Base-by-base conservation (phyloP, 2,888 invertebrate genomes). In the Meteorus colon region DNA sequence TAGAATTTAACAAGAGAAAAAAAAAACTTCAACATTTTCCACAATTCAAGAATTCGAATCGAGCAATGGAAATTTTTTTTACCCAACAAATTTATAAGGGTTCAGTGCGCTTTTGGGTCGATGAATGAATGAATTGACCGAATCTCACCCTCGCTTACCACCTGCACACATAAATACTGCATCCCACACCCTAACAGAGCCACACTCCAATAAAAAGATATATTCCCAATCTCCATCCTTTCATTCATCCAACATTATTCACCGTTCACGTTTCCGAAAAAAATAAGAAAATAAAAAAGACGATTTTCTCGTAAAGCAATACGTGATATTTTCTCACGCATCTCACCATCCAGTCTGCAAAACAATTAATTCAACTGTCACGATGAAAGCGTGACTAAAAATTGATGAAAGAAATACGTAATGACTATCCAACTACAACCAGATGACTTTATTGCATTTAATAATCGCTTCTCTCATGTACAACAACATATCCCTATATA, bases 1-100 rank as follows among this genome's bases (percentile, higher is more conserved):
- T 82, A 82, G 83, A 83, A 83, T 85, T 85, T 86, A 85, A 81
- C 27, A 60, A 60, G 41, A 77, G 86, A 84, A 74, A 27, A 60
- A 37, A 77, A 86, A 84, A 41, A 41, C 12, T 41, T 85, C 83
- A 81, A 84, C 82, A 86, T 82, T 84, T 79, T 69, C 75, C 66
- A 55, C 63, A 75, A 73, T 80, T 79, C 75, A 75, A 78, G 78
- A 24, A 81, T 82, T 78, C 74, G 81, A 82, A 85, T 84, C 78
- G 79, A 75, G 78, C 55, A 72, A 63, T 60, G 65, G 68, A 68
- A 59, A 60, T 74, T 66, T 70, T 73, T 70, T 73, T 77, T 74
- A 70, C 48, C 72, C 73, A 62, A 45, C 60, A 27, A 65, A 63
- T 75, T 72, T 60, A 66, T 77, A 84, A 82, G 79, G 84, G 84